phyloP scores from a whole-genome alignment of 2,797 vertebrate species.

The Amblyraja radiata region DNA sequence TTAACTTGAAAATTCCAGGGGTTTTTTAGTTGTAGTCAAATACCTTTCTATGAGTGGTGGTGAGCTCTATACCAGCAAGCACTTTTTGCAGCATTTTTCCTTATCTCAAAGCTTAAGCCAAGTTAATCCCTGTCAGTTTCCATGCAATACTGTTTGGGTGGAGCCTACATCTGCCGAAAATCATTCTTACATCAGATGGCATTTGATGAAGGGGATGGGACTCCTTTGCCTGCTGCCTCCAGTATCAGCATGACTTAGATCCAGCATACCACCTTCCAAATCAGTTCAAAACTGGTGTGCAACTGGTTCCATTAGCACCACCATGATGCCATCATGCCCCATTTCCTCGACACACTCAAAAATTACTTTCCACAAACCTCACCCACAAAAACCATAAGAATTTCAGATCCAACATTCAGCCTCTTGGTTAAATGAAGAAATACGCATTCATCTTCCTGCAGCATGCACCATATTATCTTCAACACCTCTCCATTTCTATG shows the following conservation, averaged over 20 bases:
- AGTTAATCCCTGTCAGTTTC: not conserved
- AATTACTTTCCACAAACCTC: not conserved
- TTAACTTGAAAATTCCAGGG: not conserved
- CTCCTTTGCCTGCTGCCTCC: not conserved
- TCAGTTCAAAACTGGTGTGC: not conserved
- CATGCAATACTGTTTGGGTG: not conserved
- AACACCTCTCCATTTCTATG: not conserved
- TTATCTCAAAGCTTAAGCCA: not conserved
- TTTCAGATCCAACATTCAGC: not conserved
- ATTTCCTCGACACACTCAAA: too few species aligned
- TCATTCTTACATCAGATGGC: not conserved
- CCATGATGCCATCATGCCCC: too few species aligned
- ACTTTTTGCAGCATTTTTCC: not conserved
- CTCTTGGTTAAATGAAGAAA: not conserved
- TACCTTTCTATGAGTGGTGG: not conserved
- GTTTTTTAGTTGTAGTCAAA: not conserved
- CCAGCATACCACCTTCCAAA: not conserved
- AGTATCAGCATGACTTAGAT: not conserved
- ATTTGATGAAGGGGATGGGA: not conserved
- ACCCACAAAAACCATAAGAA: not conserved
- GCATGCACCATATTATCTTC: not conserved
- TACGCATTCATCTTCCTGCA: not conserved
- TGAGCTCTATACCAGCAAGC: not conserved
- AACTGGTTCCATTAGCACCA: too few species aligned
- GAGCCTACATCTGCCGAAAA: not conserved